A percentile compares a stretch with the other conserved stretches of the same genome.
Conservation (phyloP, 2,797 vertebrate species). For the Sarcophilus harrisii region DNA sequence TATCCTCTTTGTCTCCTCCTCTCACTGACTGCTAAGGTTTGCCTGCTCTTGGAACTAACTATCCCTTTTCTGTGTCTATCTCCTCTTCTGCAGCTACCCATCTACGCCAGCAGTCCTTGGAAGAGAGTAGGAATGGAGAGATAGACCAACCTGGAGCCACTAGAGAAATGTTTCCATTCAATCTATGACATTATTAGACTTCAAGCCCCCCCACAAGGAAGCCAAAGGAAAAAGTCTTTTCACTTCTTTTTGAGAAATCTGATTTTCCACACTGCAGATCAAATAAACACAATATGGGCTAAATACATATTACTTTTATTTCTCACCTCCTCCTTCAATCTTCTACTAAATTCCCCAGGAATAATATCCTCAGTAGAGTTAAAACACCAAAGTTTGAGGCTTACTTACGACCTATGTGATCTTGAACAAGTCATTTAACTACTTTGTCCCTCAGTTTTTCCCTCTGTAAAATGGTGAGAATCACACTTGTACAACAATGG, state of each 20-base stretch:
- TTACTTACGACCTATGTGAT: neutral
- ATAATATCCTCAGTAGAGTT: constrained; percentile 63
- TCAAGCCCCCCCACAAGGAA: constrained; percentile 60
- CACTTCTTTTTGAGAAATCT: constrained; percentile 81
- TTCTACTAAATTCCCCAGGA: constrained; percentile 63
- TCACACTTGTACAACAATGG: neutral
- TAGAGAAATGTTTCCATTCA: constrained; percentile 79
- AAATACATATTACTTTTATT: constrained; percentile 34
- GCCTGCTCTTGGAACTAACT: neutral
- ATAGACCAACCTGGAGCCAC: constrained; percentile 67
- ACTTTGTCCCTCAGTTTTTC: neutral
- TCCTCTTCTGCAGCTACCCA: constrained; percentile 67
- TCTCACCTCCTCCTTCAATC: constrained; percentile 54
- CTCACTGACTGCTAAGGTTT: neutral
- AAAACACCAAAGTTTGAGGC: constrained; percentile 48
- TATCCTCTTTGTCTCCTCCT: neutral
- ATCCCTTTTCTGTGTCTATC: constrained; percentile 63
- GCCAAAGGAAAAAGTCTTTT: constrained; percentile 77
- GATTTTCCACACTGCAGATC: constrained; percentile 82
- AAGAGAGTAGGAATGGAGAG: constrained; percentile 67
- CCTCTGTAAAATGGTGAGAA: constrained; percentile 28
- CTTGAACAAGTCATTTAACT: neutral
- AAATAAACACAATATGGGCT: constrained; percentile 83
- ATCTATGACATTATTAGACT: constrained; percentile 79
- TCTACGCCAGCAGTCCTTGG: constrained; percentile 70